Evolutionary conservation across 2,888 invertebrate species (phyloP).

Genomic region (Villa cingulata): DNA sequence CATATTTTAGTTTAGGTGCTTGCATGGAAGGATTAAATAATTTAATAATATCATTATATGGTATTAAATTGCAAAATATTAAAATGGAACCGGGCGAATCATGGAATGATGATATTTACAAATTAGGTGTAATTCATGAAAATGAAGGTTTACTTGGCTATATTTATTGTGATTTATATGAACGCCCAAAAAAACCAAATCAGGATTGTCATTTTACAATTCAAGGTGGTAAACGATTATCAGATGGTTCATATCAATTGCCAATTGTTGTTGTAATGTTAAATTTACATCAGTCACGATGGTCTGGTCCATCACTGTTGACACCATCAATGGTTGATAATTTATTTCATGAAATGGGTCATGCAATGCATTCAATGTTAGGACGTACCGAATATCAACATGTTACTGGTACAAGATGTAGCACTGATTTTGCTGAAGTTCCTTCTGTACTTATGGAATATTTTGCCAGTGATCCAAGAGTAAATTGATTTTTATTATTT

Average conservation of each 20-base stretch:
- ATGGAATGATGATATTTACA: slow-evolving; percentile 82
- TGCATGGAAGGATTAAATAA: slow-evolving; percentile 96
- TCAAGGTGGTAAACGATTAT: slow-evolving; percentile 69
- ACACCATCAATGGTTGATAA: slow-evolving; percentile 82
- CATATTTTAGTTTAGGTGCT: slow-evolving; percentile 80
- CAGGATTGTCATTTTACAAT: slow-evolving; percentile 99
- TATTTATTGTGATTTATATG: slow-evolving; percentile 96
- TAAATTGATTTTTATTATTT: too few species aligned
- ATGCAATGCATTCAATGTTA: slow-evolving; percentile 97
- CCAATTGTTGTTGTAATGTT: slow-evolving; percentile 90
- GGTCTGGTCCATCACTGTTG: slow-evolving; percentile 64
- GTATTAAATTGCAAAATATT: slow-evolving; percentile 59
- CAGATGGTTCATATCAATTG: slow-evolving; percentile 72
- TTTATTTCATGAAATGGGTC: slow-evolving; percentile 97
- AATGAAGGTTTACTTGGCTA: slow-evolving; percentile 72
- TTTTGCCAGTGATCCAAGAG: slow-evolving; percentile 79
- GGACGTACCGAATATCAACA: slow-evolving; percentile 93
- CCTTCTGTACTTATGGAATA: slow-evolving; percentile 99
- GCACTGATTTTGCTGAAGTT: slow-evolving; percentile 97
- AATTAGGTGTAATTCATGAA: slow-evolving; percentile 78
- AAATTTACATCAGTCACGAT: slow-evolving; percentile 64
- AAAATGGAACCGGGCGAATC: slow-evolving; percentile 67
- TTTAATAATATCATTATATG: slow-evolving; percentile 71
- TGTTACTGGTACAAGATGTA: slow-evolving; percentile 91
- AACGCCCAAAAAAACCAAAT: slow-evolving; percentile 78